phyloP scores from a whole-genome alignment of 2,888 invertebrate genomes.

The Cheilosia vulpina region DNA sequence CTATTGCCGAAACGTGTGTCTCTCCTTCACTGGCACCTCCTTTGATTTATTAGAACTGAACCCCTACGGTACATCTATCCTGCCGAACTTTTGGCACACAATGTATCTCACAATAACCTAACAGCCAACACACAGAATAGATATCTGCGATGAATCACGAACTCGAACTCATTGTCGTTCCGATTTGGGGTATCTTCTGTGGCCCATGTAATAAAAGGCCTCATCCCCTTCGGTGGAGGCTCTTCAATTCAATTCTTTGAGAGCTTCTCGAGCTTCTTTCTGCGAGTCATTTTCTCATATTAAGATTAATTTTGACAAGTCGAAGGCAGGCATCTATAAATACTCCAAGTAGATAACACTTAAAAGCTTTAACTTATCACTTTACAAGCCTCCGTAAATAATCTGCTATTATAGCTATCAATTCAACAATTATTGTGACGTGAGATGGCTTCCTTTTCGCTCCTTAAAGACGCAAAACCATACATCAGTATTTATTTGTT shows the following conservation, averaged over 20 bases:
- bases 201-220: conserved; percentile 11
- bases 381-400: conserved; percentile 38
- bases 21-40: conserved; percentile 52
- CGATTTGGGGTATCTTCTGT: conserved; percentile 14
- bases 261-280: background rate
- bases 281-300: background rate
- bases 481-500: conserved; percentile 18
- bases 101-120: too few species aligned
- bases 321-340: conserved; percentile 31
- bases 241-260: too few species aligned
- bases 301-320: conserved; percentile 51
- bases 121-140: background rate
- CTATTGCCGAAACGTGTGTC: conserved; percentile 35
- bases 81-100: background rate
- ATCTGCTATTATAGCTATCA: conserved; percentile 47
- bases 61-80: conserved; percentile 7
- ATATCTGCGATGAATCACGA: conserved; percentile 24
- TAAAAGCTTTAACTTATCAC: conserved; percentile 58
- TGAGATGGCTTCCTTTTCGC: background rate
- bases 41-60: conserved; percentile 56
- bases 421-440: conserved; percentile 14
- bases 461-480: conserved; percentile 14
- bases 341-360: conserved; percentile 49
- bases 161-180: conserved; percentile 18
- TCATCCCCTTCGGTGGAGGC: too few species aligned